A percentile compares a stretch with the other conserved stretches of the same genome.
phyloP scores from a whole-genome alignment of 1,140 invertebrate species.

The Aphelinus atriplicis region DNA sequence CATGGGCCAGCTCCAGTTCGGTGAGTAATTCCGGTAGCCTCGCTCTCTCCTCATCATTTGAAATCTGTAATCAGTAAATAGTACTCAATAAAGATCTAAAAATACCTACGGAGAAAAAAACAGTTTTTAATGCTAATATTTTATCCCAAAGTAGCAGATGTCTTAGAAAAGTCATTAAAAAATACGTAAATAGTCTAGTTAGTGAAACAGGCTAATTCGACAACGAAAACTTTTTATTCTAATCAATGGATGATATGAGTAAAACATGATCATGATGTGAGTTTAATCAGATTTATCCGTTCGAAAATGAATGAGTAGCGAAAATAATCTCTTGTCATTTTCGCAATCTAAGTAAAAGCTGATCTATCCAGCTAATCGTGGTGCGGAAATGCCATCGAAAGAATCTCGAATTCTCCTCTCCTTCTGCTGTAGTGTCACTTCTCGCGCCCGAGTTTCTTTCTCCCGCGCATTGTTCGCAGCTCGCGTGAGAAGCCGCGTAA shows the following conservation, averaged over 20 bases:
- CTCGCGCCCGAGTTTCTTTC: slow-evolving; percentile 45
- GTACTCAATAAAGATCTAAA: neutral
- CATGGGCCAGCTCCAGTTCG: slow-evolving; percentile 57
- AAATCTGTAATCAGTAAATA: slow-evolving; percentile 45
- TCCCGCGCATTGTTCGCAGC: neutral
- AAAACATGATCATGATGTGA: too few species aligned
- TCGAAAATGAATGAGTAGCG: too few species aligned
- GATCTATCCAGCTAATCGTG: slow-evolving; percentile 4
- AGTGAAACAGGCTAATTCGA: too few species aligned
- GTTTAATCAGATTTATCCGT: too few species aligned
- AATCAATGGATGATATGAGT: too few species aligned
- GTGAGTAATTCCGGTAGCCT: slow-evolving; percentile 58
- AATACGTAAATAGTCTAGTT: too few species aligned
- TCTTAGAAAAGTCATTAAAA: too few species aligned
- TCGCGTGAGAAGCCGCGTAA: slow-evolving; percentile 30
- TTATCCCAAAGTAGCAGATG: too few species aligned
- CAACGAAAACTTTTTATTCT: too few species aligned
- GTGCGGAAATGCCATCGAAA: slow-evolving; percentile 41
- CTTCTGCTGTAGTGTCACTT: slow-evolving; percentile 40
- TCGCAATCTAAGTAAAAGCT: slow-evolving; percentile 16
- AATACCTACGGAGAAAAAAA: neutral
- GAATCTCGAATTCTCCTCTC: slow-evolving; percentile 20
- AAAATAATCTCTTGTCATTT: neutral
- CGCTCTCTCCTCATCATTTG: slow-evolving; percentile 49
- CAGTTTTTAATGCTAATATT: neutral